Evolutionary conservation across 2,888 invertebrate species (phyloP), one percentile per base, ranked within the genome.

Genomic region (Trichogramma dendrolimi): DNA sequence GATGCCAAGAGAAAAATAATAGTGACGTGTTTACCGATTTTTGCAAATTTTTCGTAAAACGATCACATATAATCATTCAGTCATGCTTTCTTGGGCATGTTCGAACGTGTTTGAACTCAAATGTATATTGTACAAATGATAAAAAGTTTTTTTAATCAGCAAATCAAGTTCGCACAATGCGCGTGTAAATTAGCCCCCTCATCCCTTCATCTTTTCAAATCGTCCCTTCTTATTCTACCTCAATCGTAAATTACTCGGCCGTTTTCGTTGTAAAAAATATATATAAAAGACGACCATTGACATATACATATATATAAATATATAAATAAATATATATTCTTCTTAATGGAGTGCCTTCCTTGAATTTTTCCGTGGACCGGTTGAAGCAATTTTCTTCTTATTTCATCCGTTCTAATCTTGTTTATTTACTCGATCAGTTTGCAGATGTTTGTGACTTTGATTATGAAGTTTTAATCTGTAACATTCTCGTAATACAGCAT

Each of bases 61-160:
- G 59, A 60, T 66, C 27, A 44, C 61, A 59, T 4, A 52, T n/a
- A 27, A 27, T 6, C 14, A 42, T 62, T 65, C 66, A 69, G 72
- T 71, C 70, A 68, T 69, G 66, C 67, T 66, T 67, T 65, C 71
- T 71, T 71, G 74, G 27, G 69, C 71, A 71, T 67, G 68, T 71
- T 74, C 72, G 72, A 77, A 75, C 72, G 73, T 75, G 71, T 73
- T 71, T 68, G 72, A 69, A 66, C 69, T 71, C 71, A 71, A 74
- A 74, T 78, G 77, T 78, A 78, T 72, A 78, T 78, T 78, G 75
- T 77, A 77, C 73, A 78, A 77, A 77, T 72, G 71, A 71, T 71
- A 70, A 70, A 72, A 62, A 71, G 69, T 69, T 69, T 71, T 68
- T 68, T 61, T 66, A 66, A 66, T 64, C 66, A 59, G 58, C 62